Conservation (phyloP, 1,140 invertebrate genomes). For the Conus ventricosus region DNA sequence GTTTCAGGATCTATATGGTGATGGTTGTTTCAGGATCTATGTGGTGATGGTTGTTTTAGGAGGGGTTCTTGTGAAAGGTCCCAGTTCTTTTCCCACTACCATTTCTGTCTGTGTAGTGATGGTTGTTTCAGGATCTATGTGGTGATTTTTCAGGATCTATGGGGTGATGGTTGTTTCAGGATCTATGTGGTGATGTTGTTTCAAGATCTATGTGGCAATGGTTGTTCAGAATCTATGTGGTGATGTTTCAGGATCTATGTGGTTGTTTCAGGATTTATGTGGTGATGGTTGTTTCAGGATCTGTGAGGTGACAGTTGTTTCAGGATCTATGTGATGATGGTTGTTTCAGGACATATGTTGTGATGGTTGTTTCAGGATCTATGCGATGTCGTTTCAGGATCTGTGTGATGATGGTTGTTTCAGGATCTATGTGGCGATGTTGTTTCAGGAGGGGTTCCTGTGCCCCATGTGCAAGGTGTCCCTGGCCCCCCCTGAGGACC, state of each 20-base stretch:
- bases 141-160: background rate
- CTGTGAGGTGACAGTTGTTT: too few relatives aligned
- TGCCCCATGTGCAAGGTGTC: slow-evolving; percentile 74
- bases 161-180: slow-evolving; percentile 37
- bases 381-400: too few relatives aligned
- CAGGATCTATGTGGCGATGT: background rate
- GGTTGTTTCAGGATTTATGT: background rate
- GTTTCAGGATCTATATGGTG: background rate
- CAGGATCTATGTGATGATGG: too few relatives aligned
- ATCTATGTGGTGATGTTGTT: slow-evolving; percentile 32
- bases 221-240: too few relatives aligned
- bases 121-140: too few relatives aligned
- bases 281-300: background rate
- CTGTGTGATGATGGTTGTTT: background rate
- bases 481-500: slow-evolving; percentile 69
- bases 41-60: background rate
- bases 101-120: too few relatives aligned
- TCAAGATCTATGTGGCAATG: too few relatives aligned
- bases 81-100: too few relatives aligned
- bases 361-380: too few relatives aligned
- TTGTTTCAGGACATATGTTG: too few relatives aligned
- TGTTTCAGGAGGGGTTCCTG: slow-evolving; percentile 71
- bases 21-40: background rate
- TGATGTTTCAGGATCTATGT: background rate
- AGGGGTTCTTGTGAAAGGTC: too few relatives aligned